These are phyloP conservation scores for Callocephalon fimbriatum DNA, from an alignment of 2,113 vertebrate species.

Conservation along the genomic window DNA sequence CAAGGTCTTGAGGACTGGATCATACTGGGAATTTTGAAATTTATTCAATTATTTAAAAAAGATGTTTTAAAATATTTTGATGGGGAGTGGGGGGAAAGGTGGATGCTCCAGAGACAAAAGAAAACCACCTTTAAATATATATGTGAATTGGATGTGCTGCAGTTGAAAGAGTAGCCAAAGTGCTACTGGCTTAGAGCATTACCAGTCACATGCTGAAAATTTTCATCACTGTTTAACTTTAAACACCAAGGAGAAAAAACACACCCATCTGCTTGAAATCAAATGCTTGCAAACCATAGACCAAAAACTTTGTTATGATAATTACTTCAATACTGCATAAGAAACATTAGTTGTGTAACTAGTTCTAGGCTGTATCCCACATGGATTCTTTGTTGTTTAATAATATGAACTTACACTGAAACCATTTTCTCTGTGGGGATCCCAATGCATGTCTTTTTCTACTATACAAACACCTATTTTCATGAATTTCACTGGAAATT, in stretches of 20 bases:
- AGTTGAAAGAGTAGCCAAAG: not conserved
- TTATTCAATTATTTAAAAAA: not conserved
- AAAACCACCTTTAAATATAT: not conserved
- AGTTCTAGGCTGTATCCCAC: not conserved
- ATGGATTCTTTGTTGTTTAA: not conserved
- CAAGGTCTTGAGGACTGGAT: not conserved
- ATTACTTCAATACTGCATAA: not conserved
- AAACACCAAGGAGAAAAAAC: not conserved
- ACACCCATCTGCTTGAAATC: not conserved
- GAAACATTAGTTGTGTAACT: not conserved
- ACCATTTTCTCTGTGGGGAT: not conserved
- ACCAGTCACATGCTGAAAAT: not conserved
- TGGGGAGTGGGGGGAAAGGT: rapidly evolving
- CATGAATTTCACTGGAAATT: not conserved
- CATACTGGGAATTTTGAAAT: not conserved
- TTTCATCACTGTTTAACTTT: not conserved
- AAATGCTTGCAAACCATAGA: not conserved
- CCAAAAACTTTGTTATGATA: not conserved
- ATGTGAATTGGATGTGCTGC: not conserved
- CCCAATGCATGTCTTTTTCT: not conserved
- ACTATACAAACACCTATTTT: not conserved
- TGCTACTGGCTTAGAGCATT: not conserved
- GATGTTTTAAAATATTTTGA: not conserved
- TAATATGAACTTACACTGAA: not conserved
- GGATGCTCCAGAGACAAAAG: not conserved